A percentile compares a stretch with the other conserved stretches of the same genome.
phyloP scores from a whole-genome alignment of 2,797 vertebrate genomes.

The Sarcophilus harrisii region DNA sequence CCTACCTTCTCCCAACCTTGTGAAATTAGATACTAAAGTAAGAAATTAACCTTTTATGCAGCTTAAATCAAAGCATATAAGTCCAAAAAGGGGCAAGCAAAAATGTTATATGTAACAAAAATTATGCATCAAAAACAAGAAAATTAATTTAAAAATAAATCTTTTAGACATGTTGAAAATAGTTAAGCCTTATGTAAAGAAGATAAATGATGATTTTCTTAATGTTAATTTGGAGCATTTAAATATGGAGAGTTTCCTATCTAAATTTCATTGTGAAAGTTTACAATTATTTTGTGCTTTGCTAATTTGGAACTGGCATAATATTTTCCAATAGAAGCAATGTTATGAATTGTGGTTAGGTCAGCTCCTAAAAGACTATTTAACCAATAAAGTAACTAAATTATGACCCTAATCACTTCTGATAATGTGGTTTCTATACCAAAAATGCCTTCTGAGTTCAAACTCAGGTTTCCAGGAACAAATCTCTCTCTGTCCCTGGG shows the following conservation, averaged over 20 bases:
- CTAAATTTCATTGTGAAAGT: slow-evolving; percentile 10
- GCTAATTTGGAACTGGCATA: slow-evolving; percentile 36
- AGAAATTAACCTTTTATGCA: slow-evolving; percentile 47
- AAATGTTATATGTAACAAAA: slow-evolving; percentile 76
- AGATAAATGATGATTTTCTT: slow-evolving; percentile 20
- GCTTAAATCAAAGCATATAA: slow-evolving; percentile 74
- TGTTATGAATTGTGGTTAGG: not conserved
- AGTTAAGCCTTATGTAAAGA: slow-evolving; percentile 2
- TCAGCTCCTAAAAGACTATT: slow-evolving; percentile 4
- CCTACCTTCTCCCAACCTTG: not conserved
- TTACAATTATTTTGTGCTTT: slow-evolving; percentile 13
- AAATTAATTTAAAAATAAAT: slow-evolving; percentile 59
- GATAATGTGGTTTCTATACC: not conserved
- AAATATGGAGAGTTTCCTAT: not conserved
- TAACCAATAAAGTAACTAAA: not conserved
- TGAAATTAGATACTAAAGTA: not conserved
- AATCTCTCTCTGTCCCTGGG: not conserved
- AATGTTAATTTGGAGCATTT: slow-evolving; percentile 11
- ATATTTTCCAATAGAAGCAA: not conserved
- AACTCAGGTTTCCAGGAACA: not conserved
- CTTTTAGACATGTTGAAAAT: not conserved
- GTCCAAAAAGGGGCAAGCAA: slow-evolving; percentile 74
- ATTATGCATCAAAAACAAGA: slow-evolving; percentile 70
- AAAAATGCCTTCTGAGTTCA: slow-evolving; percentile 10
- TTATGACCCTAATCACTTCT: not conserved